Percentiles rank a stretch among this genome's conserved stretches.
Conservation (phyloP, 2,888 invertebrate species). For the Plebejus melissa region DNA sequence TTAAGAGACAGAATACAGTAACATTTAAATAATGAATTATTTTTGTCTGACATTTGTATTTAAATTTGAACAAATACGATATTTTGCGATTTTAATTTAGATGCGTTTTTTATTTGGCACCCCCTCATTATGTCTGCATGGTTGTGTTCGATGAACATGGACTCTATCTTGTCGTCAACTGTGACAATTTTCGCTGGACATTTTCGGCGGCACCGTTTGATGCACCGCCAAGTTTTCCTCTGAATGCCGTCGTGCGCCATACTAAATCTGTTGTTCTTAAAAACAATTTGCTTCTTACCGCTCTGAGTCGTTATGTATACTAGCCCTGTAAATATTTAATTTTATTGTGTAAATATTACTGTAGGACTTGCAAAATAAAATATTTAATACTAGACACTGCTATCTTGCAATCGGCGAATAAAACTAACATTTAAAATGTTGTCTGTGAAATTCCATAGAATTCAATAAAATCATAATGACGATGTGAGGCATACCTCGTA, state of each 20-base stretch:
- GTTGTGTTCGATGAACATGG: slow-evolving; percentile 13
- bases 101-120: neutral
- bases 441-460: too few species aligned
- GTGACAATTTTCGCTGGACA: slow-evolving; percentile 31
- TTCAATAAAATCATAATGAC: too few species aligned
- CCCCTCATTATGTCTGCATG: slow-evolving; percentile 19
- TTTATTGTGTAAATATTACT: neutral
- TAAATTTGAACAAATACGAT: neutral
- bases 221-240: slow-evolving; percentile 37
- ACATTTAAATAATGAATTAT: too few species aligned
- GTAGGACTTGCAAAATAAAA: neutral
- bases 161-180: neutral
- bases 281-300: slow-evolving; percentile 1
- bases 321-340: neutral
- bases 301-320: neutral
- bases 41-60: neutral
- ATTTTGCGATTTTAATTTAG: neutral
- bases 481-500: too few species aligned
- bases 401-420: too few species aligned
- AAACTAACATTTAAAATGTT: too few species aligned
- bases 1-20: too few species aligned
- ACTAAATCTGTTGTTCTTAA: slow-evolving; percentile 31
- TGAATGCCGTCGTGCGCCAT: slow-evolving; percentile 25
- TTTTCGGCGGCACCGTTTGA: slow-evolving; percentile 33
- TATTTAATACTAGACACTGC: neutral